These are phyloP conservation scores for Girardinus metallicus DNA, from an alignment of 2,797 vertebrate genomes.

Conservation along the genomic window DNA sequence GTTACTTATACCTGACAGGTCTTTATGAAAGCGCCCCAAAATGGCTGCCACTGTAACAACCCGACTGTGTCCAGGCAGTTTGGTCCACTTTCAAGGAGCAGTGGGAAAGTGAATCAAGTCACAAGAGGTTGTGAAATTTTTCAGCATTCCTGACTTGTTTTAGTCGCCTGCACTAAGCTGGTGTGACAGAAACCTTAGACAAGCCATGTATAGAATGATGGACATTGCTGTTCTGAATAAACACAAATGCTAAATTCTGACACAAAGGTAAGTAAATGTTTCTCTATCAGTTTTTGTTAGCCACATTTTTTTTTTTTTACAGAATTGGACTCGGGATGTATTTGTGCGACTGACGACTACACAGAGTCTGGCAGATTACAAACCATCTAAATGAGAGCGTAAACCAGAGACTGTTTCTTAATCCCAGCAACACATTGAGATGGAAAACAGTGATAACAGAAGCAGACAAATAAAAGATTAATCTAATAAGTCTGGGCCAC, in stretches of 20 bases:
- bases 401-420: conserved; percentile 58
- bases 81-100: background rate
- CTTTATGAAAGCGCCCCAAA: background rate
- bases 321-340: conserved; percentile 1
- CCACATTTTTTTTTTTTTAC: background rate
- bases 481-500: conserved; percentile 69
- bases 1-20: background rate
- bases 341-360: conserved; percentile 29
- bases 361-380: conserved; percentile 46
- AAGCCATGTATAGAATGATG: background rate
- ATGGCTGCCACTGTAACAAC: background rate
- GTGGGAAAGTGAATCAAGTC: background rate
- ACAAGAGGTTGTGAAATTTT: background rate
- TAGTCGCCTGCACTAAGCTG: background rate
- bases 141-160: background rate
- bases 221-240: background rate
- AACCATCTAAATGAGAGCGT: conserved; percentile 55
- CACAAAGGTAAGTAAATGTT: background rate
- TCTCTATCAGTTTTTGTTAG: background rate
- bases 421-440: conserved; percentile 68
- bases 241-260: background rate
- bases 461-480: conserved; percentile 75
- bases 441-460: conserved; percentile 67
- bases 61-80: background rate
- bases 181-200: background rate